Evolutionary conservation across 2,888 invertebrate genomes (phyloP).

Genomic region (Cremastinae sp.): DNA sequence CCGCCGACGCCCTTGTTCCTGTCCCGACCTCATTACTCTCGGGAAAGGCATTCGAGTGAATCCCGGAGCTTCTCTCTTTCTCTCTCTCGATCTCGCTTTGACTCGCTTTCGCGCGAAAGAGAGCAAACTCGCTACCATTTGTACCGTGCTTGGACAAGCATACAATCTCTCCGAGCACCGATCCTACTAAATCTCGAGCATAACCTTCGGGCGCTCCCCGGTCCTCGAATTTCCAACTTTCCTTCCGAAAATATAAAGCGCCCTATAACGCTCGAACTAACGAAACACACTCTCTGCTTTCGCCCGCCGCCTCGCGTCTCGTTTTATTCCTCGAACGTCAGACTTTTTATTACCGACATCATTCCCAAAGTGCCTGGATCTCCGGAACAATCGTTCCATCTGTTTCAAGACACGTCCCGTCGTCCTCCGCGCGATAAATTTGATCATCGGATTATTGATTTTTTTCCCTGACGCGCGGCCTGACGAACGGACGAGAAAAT

Average conservation of each 20-base stretch:
- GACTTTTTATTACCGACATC: conserved; percentile 35
- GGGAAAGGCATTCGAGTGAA: conserved; percentile 55
- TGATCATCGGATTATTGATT: too few species aligned
- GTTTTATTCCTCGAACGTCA: conserved; percentile 33
- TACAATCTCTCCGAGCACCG: conserved; percentile 32
- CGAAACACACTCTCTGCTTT: too few species aligned
- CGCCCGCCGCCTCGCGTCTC: conserved; percentile 4
- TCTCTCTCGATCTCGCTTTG: background rate
- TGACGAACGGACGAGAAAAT: too few species aligned
- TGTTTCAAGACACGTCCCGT: conserved; percentile 9
- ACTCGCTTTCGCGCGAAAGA: conserved; percentile 10
- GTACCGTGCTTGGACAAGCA: conserved; percentile 20
- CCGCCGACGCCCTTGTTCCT: conserved; percentile 5
- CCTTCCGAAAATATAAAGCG: background rate
- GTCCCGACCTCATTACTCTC: conserved; percentile 59
- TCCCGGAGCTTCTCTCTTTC: conserved; percentile 37
- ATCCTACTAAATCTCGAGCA: conserved; percentile 30
- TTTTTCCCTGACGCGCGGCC: too few species aligned
- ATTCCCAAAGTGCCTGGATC: background rate
- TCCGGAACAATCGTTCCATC: conserved; percentile 4
- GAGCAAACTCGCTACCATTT: conserved; percentile 24
- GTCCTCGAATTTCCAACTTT: background rate
- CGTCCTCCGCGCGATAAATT: conserved; percentile 22
- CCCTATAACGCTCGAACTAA: background rate
- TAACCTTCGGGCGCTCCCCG: conserved; percentile 14